A percentile compares a stretch with the other conserved stretches of the same genome.
phyloP scores from a whole-genome alignment of 53 echinoderm and acorn worm species.

The Antedon mediterranea region DNA sequence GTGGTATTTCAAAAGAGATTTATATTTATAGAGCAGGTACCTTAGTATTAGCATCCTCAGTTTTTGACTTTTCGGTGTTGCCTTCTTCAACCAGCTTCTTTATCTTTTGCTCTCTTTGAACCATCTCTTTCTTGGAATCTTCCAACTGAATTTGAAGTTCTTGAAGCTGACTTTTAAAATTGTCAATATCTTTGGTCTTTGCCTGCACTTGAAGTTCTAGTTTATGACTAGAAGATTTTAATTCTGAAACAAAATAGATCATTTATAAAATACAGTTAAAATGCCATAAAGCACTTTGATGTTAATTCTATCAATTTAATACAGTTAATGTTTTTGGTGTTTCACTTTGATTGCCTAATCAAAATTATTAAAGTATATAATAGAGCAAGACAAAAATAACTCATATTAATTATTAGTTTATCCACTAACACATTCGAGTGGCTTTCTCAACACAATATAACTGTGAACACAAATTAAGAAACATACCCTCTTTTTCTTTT shows the following conservation, averaged over 20 bases:
- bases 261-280: too few relatives aligned
- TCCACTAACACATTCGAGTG: too few relatives aligned
- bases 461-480: too few relatives aligned
- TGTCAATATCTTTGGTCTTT: conserved; percentile 39
- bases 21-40: conserved; percentile 22
- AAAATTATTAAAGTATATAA: too few relatives aligned
- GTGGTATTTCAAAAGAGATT: too few relatives aligned
- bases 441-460: too few relatives aligned
- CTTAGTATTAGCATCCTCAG: conserved; percentile 56
- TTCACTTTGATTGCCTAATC: too few relatives aligned
- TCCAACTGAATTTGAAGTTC: conserved; percentile 24
- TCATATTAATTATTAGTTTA: too few relatives aligned
- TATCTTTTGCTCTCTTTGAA: conserved; percentile 25
- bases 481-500: conserved; percentile 48
- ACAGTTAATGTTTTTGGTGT: too few relatives aligned
- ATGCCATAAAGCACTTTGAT: too few relatives aligned
- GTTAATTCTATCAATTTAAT: too few relatives aligned
- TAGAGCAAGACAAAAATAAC: too few relatives aligned
- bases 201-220: conserved; percentile 53
- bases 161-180: conserved; percentile 27
- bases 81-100: conserved; percentile 45
- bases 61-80: conserved; percentile 22
- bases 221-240: conserved; percentile 18
- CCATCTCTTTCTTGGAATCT: conserved; percentile 21
- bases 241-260: neutral